phyloP scores from a whole-genome alignment of 2,888 invertebrate genomes.

The Barypeithes pellucidus region DNA sequence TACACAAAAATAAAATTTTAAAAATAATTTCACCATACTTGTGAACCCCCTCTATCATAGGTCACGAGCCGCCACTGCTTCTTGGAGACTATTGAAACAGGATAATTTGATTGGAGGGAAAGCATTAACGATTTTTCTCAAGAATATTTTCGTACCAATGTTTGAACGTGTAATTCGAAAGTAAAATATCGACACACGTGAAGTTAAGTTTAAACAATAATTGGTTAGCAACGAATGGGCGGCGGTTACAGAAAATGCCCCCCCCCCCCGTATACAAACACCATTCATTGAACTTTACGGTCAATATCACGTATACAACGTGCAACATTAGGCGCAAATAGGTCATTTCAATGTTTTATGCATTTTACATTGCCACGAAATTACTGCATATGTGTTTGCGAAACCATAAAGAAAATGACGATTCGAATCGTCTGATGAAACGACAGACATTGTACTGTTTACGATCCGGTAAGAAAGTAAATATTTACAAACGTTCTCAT shows the following conservation, averaged over 20 bases:
- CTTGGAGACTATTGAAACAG: too few relatives aligned
- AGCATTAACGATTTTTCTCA: too few relatives aligned
- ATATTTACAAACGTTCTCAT: slow-evolving; percentile 27
- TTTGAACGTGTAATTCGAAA: too few relatives aligned
- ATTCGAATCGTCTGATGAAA: slow-evolving; percentile 21
- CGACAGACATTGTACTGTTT: slow-evolving; percentile 13
- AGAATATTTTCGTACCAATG: too few relatives aligned
- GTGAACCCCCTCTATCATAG: too few relatives aligned
- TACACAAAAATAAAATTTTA: too few relatives aligned
- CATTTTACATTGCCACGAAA: slow-evolving; percentile 11
- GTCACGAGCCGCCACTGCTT: too few relatives aligned
- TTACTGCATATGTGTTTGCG: slow-evolving; percentile 14
- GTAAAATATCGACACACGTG: too few relatives aligned
- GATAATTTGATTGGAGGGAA: too few relatives aligned
- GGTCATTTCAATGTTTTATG: slow-evolving; percentile 34
- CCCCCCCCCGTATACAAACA: background rate
- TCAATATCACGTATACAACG: slow-evolving; percentile 39
- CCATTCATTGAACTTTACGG: slow-evolving; percentile 45
- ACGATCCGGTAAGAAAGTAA: slow-evolving; percentile 11
- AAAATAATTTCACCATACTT: too few relatives aligned
- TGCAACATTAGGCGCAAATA: slow-evolving; percentile 35
- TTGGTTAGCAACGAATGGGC: background rate
- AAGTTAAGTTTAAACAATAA: background rate
- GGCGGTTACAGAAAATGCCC: slow-evolving; percentile 1
- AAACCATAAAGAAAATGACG: slow-evolving; percentile 29